These are phyloP conservation scores for Drosophila tanythrix DNA, from an alignment of 2,888 invertebrate species.

Conservation along the genomic window DNA sequence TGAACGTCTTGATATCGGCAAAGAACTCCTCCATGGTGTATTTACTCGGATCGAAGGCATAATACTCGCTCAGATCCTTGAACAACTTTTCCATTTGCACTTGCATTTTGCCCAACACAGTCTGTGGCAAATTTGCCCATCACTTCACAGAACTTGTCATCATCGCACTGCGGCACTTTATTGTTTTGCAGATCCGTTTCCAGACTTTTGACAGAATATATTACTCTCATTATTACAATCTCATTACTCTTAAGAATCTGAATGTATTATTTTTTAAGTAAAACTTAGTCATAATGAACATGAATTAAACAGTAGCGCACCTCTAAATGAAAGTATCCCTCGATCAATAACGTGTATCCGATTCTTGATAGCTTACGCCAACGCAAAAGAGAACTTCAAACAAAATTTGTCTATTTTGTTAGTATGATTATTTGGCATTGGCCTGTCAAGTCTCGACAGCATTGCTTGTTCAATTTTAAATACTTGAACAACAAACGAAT, in stretches of 20 bases:
- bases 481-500: constrained; percentile 48
- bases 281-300: not conserved
- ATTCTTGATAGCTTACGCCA: not conserved
- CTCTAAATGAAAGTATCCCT: too few species aligned
- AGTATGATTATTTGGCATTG: constrained; percentile 2
- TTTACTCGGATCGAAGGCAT: constrained; percentile 95
- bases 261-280: not conserved
- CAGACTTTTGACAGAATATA: constrained; percentile 89
- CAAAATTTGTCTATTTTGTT: not conserved
- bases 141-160: constrained; percentile 93
- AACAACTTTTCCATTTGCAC: constrained; percentile 96
- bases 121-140: constrained; percentile 95
- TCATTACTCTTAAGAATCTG: not conserved
- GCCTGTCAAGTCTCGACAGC: constrained; percentile 24
- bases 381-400: not conserved
- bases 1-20: constrained; percentile 96
- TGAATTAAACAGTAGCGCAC: not conserved
- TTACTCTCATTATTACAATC: too few species aligned
- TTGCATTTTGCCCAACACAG: constrained; percentile 92
- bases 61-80: constrained; percentile 94
- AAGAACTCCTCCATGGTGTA: constrained; percentile 98
- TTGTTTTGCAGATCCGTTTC: constrained; percentile 96
- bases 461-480: constrained; percentile 32
- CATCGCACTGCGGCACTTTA: constrained; percentile 90
- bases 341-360: too few species aligned